These are phyloP conservation scores for Cheilosia soror DNA, from an alignment of 2,888 invertebrate species.

Conservation along the genomic window DNA sequence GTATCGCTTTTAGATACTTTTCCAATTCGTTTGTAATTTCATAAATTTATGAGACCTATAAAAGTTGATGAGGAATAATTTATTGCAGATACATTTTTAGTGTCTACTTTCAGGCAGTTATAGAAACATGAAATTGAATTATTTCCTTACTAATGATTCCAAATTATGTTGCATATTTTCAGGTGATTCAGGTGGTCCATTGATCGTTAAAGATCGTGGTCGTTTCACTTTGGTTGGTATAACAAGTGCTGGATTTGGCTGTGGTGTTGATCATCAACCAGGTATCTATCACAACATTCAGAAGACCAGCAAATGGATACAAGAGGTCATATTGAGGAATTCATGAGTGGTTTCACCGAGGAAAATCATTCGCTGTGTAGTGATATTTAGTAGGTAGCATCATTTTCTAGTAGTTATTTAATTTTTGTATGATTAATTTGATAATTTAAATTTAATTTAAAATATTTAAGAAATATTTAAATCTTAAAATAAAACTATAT, in stretches of 20 bases:
- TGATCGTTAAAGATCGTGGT: slow-evolving; percentile 88
- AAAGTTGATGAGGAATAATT: neutral
- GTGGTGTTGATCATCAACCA: slow-evolving; percentile 93
- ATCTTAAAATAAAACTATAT: too few species aligned
- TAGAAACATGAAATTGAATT: neutral
- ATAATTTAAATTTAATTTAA: neutral
- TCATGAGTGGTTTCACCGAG: slow-evolving; percentile 65
- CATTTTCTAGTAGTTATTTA: neutral
- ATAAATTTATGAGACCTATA: neutral
- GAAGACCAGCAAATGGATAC: slow-evolving; percentile 89
- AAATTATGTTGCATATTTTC: slow-evolving; percentile 34
- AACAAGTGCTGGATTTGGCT: slow-evolving; percentile 94
- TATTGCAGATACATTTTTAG: neutral
- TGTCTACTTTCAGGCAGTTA: slow-evolving; percentile 76
- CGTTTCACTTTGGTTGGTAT: slow-evolving; percentile 92
- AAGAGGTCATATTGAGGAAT: slow-evolving; percentile 84
- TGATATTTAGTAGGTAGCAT: slow-evolving; percentile 39
- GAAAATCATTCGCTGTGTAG: slow-evolving; percentile 11
- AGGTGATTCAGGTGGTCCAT: slow-evolving; percentile 93
- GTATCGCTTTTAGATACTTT: neutral
- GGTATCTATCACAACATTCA: slow-evolving; percentile 93
- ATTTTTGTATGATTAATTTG: neutral
- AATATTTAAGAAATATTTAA: too few species aligned
- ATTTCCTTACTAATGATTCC: neutral
- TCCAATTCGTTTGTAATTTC: neutral